Evolutionary conservation across 2,797 vertebrate genomes (phyloP), one percentile per base, ranked within the genome.

Genomic region (Helarctos malayanus): DNA sequence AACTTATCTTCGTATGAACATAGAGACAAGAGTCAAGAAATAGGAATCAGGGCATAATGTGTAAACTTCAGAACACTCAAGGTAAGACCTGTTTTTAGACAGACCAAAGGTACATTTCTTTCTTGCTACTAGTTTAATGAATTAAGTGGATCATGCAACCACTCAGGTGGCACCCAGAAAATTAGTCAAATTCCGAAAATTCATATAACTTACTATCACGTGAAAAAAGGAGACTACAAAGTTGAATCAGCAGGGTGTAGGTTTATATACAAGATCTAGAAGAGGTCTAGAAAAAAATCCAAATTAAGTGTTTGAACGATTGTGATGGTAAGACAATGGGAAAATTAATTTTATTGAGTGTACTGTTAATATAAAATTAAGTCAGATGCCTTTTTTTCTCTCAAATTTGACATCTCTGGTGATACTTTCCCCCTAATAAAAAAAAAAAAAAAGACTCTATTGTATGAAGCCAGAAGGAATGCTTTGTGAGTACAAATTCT

Each of bases 361-460:
- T 25, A 85, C 25, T 29, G 11, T 85, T 59, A 59, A 78, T 54
- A n/a, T 32, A 61, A 97, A 95, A 88, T 79, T 83, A 90, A 27
- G 11, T 89, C 56, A 56, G 29, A 49, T 57, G 16, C 54, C 54
- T 25, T 61, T 63, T 90, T 81, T 63, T 41, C 29, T 57, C 27
- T 68, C 96, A 78, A 23, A 96, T 86, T 63, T 94, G 78, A 81
- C 29, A 47, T 52, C 5, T 71, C 10, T 59, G 5, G 8, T 49
- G 87, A 89, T 0, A 54, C 7, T 82, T 89, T 89, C 3, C 1
- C 1, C 10, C 7, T n/a, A 82, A 73, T 23, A 65, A 76, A 79
- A 80, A 93, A 80, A 73, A 84, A 91, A 84, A 76, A 49, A 38
- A 12, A 49, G 2, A 75, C 5, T 76, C 13, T 73, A 47, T 52